phyloP scores from a whole-genome alignment of 1,140 invertebrate genomes.

The Popillia japonica region DNA sequence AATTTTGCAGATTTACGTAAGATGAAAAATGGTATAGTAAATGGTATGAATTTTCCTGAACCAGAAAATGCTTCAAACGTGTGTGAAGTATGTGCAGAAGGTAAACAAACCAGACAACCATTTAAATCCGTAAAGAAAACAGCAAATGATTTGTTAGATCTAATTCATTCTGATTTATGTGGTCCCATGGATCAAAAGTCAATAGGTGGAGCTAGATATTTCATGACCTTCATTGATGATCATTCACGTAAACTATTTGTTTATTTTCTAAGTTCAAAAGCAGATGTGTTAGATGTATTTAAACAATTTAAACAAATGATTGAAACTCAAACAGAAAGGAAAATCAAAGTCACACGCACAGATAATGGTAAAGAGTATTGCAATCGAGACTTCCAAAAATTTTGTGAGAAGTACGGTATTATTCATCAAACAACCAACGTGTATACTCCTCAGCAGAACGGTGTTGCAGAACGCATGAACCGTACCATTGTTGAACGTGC shows the following conservation, averaged over 20 bases:
- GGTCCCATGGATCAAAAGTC: constrained; percentile 57
- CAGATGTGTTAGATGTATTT: constrained; percentile 48
- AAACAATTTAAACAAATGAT: constrained; percentile 52
- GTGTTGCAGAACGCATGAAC: constrained; percentile 58
- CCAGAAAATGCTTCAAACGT: background rate
- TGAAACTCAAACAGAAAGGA: constrained; percentile 49
- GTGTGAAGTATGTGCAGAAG: constrained; percentile 13
- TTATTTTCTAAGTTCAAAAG: constrained; percentile 57
- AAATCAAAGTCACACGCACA: constrained; percentile 54
- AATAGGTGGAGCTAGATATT: constrained; percentile 56
- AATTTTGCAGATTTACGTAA: constrained; percentile 45
- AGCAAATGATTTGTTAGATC: constrained; percentile 41
- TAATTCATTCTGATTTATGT: constrained; percentile 58
- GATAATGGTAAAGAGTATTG: constrained; percentile 54
- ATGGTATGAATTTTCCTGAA: constrained; percentile 38
- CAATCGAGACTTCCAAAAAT: constrained; percentile 47
- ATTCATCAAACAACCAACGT: constrained; percentile 48
- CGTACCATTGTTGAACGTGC: constrained; percentile 53
- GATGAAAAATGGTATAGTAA: constrained; percentile 46
- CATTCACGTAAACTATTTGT: constrained; percentile 53
- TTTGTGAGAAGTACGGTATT: constrained; percentile 43
- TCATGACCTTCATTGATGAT: constrained; percentile 59
- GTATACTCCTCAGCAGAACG: constrained; percentile 60
- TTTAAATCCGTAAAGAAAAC: background rate
- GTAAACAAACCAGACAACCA: constrained; percentile 31